These are phyloP conservation scores for Champsocephalus gunnari DNA, from an alignment of 2,797 vertebrate species.

Conservation along the genomic window DNA sequence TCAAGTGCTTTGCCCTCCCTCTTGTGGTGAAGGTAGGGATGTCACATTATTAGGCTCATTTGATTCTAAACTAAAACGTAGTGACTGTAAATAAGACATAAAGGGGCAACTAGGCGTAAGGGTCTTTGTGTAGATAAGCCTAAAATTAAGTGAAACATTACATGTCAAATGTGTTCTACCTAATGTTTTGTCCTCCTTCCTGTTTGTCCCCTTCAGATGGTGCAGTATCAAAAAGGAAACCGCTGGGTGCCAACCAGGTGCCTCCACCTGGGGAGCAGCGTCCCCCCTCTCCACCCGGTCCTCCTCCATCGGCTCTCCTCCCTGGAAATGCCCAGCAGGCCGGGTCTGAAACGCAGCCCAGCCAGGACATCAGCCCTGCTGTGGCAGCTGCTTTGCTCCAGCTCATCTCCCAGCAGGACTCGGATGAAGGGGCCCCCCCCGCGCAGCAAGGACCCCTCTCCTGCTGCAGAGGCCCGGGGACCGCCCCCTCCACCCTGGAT, in stretches of 20 bases:
- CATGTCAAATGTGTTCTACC: background rate
- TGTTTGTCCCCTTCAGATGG: slow-evolving; percentile 74
- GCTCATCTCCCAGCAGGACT: slow-evolving; percentile 91
- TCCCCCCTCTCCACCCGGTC: slow-evolving; percentile 90
- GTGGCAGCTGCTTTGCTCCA: slow-evolving; percentile 93
- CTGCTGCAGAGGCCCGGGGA: slow-evolving; percentile 63
- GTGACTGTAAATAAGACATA: background rate
- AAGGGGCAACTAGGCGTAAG: background rate
- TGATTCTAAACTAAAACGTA: background rate
- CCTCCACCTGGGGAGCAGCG: slow-evolving; percentile 88
- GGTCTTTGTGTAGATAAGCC: rapidly evolving
- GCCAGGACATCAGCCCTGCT: slow-evolving; percentile 89
- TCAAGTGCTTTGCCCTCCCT: slow-evolving; percentile 51
- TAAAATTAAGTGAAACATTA: background rate
- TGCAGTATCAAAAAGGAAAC: slow-evolving; percentile 87
- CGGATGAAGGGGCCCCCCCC: slow-evolving; percentile 77
- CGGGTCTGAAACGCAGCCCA: slow-evolving; percentile 72
- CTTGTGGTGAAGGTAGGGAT: slow-evolving; percentile 70
- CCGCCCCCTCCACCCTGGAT: slow-evolving; percentile 74
- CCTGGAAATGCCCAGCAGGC: slow-evolving; percentile 54
- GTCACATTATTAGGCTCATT: background rate
- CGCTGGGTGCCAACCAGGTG: slow-evolving; percentile 75
- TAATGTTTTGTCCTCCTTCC: slow-evolving; percentile 49
- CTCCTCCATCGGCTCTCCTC: slow-evolving; percentile 83
- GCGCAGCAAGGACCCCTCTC: slow-evolving; percentile 65